Percentiles rank a stretch among this genome's conserved stretches.
Conservation (phyloP, 2,888 invertebrate genomes). For the Chrysomela aeneicollis region DNA sequence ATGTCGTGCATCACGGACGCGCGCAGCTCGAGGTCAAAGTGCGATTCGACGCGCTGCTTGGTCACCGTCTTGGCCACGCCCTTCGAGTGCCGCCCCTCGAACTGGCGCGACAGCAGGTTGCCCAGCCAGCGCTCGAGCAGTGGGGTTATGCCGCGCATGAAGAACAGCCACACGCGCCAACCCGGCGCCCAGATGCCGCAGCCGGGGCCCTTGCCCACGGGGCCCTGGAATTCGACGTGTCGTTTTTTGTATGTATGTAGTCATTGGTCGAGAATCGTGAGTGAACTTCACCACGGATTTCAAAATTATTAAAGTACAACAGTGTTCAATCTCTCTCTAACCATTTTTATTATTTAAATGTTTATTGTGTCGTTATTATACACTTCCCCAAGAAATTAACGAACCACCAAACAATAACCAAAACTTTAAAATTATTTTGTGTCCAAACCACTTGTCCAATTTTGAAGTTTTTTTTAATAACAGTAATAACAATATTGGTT, state of each 20-base stretch:
- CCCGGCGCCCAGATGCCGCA: slow-evolving; percentile 99
- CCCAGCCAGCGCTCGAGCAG: slow-evolving; percentile 99
- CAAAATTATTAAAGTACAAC: not conserved
- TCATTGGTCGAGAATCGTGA: not conserved
- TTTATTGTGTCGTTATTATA: too few species aligned
- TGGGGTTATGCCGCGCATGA: slow-evolving; percentile 99
- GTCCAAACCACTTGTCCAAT: too few species aligned
- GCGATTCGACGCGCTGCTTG: slow-evolving; percentile 98
- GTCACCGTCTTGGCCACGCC: slow-evolving; percentile 99
- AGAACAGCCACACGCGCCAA: slow-evolving; percentile 99
- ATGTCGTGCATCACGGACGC: slow-evolving; percentile 98
- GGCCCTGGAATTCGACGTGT: slow-evolving; percentile 70
- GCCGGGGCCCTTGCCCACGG: slow-evolving; percentile 98
- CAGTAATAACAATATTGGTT: too few species aligned
- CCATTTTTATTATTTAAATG: too few species aligned
- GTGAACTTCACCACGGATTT: too few species aligned
- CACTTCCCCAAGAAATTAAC: too few species aligned
- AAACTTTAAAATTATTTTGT: too few species aligned
- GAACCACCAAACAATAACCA: too few species aligned
- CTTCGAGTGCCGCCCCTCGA: slow-evolving; percentile 99
- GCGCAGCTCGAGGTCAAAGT: slow-evolving; percentile 97
- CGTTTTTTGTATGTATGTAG: too few species aligned
- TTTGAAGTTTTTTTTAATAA: too few species aligned
- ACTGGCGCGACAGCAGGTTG: slow-evolving; percentile 96
- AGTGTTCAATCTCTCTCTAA: too few species aligned